Percentiles rank a stretch among this genome's conserved stretches.
Conservation (phyloP, 2,113 vertebrate genomes). For the Ciconia maguari region DNA sequence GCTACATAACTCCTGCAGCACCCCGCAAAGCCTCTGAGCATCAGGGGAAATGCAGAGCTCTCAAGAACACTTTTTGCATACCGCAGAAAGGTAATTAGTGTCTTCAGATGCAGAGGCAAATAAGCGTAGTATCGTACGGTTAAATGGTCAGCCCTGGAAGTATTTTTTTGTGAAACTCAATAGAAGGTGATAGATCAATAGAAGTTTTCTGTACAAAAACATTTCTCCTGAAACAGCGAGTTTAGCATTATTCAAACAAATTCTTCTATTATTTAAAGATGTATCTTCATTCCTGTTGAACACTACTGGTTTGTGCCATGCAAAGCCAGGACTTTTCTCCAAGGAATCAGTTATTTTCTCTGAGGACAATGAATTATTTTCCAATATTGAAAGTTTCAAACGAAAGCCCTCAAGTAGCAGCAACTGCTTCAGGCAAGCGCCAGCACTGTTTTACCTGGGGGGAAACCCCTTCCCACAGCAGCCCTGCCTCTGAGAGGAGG, state of each 20-base stretch:
- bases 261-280: not conserved
- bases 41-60: not conserved
- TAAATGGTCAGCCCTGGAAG: not conserved
- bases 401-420: not conserved
- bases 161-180: not conserved
- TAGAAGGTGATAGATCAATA: not conserved
- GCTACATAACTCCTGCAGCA: accelerated
- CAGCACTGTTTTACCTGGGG: not conserved
- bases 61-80: not conserved
- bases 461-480: not conserved
- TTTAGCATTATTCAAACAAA: not conserved
- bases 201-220: not conserved
- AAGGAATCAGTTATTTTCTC: not conserved
- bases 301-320: not conserved
- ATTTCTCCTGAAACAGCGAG: not conserved
- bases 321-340: not conserved
- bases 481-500: not conserved
- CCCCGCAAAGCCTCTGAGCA: not conserved
- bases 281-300: not conserved
- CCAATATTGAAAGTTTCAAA: not conserved
- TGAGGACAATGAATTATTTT: not conserved
- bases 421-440: not conserved
- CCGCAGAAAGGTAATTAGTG: not conserved
- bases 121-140: accelerated
- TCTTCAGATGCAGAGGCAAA: not conserved